These are phyloP conservation scores for Stramonita haemastoma DNA, from an alignment of 2,888 invertebrate genomes.

Conservation along the genomic window DNA sequence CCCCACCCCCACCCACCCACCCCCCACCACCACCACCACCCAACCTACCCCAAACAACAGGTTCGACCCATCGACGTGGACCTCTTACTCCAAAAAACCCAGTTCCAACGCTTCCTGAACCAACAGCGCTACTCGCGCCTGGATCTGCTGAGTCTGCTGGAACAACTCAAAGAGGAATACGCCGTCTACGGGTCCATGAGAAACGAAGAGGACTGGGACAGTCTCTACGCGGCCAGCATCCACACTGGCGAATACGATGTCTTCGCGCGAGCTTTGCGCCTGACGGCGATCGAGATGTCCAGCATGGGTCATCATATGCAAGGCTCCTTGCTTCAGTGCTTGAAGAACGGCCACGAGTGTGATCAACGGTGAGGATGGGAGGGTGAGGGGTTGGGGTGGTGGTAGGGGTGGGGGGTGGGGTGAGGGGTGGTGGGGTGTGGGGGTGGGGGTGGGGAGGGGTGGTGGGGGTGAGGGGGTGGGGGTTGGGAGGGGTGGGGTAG, in stretches of 20 bases:
- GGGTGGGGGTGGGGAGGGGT: too few species aligned
- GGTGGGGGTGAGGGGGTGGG: too few species aligned
- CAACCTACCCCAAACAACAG: too few species aligned
- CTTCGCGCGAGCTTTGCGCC: constrained; percentile 29
- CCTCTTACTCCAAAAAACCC: background rate
- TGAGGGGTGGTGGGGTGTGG: too few species aligned
- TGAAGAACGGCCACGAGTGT: constrained; percentile 34
- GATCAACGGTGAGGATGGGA: background rate
- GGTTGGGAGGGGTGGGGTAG: too few species aligned
- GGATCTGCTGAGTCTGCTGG: background rate
- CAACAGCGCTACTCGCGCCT: constrained; percentile 4
- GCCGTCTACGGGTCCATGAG: constrained; percentile 23
- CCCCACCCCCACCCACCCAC: too few species aligned
- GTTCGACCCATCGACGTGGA: background rate
- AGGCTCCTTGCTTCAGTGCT: constrained; percentile 25
- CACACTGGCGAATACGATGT: background rate
- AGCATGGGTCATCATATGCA: constrained; percentile 33
- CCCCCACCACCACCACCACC: too few species aligned
- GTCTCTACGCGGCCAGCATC: background rate
- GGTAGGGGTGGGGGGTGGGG: too few species aligned
- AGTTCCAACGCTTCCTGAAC: constrained; percentile 16
- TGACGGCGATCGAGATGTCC: constrained; percentile 32
- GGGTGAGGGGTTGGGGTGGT: too few species aligned
- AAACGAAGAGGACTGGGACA: constrained; percentile 32
- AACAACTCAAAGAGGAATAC: constrained; percentile 24